Conservation (phyloP, 2,888 invertebrate species). For the Gasteruption jaculator region DNA sequence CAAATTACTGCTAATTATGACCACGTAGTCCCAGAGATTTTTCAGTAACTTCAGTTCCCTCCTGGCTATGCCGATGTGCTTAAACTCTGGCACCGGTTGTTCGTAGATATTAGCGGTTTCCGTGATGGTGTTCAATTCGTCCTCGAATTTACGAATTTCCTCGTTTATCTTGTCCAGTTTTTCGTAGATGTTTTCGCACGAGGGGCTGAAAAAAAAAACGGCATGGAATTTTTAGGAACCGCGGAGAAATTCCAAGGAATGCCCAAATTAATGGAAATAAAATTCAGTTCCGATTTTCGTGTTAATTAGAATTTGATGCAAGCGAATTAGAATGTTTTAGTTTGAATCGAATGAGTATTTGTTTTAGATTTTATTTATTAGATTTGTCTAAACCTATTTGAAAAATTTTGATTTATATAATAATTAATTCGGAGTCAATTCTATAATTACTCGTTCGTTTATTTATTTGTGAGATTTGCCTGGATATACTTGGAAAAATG, state of each 20-base stretch:
- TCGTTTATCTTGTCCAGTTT: conserved; percentile 66
- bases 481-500: too few species aligned
- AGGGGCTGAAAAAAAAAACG: conserved; percentile 59
- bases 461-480: too few species aligned
- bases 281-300: too few species aligned
- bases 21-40: conserved; percentile 87
- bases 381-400: too few species aligned
- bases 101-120: conserved; percentile 82
- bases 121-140: conserved; percentile 62
- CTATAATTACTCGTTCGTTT: too few species aligned
- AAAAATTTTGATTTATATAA: too few species aligned
- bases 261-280: too few species aligned
- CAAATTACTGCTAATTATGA: conserved; percentile 74
- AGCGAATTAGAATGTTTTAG: too few species aligned
- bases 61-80: conserved; percentile 68
- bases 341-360: too few species aligned
- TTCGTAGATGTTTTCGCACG: conserved; percentile 65
- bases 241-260: conserved; percentile 7
- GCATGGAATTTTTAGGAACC: not conserved
- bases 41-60: conserved; percentile 74
- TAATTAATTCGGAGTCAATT: too few species aligned
- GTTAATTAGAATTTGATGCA: too few species aligned
- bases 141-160: conserved; percentile 66
- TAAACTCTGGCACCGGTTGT: conserved; percentile 78
- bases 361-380: too few species aligned